Percentiles rank a stretch among this genome's conserved stretches.
Conservation (phyloP, 2,797 vertebrate species). For the Dromococcyx pavoninus region DNA sequence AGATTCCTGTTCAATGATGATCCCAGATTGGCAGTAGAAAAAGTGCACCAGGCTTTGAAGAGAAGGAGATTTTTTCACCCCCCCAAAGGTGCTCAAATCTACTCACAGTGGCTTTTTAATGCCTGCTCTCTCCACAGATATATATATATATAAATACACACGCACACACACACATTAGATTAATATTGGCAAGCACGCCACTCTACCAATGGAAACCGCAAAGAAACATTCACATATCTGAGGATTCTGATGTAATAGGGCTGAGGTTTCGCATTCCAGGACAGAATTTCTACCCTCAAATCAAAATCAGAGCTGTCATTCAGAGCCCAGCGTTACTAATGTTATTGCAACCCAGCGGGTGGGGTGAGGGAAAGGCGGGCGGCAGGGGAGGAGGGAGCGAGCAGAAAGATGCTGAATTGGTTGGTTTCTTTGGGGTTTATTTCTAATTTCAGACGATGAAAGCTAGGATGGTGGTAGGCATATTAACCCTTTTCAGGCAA, state of each 20-base stretch:
- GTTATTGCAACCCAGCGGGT: not conserved
- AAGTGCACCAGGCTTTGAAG: not conserved
- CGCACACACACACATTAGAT: not conserved
- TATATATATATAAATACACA: not conserved
- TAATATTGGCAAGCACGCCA: not conserved
- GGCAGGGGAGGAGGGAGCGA: not conserved
- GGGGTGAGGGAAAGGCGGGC: not conserved
- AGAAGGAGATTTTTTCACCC: not conserved
- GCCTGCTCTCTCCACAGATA: not conserved
- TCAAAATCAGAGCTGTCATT: slow-evolving; percentile 56
- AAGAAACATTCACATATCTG: slow-evolving; percentile 49
- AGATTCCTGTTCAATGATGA: not conserved
- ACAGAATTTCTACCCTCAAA: not conserved
- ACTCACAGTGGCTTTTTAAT: not conserved
- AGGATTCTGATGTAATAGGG: slow-evolving; percentile 64
- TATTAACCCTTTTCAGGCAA: slow-evolving; percentile 34
- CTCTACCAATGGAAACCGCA: slow-evolving; percentile 26
- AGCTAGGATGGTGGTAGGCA: not conserved
- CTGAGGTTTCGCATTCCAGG: slow-evolving; percentile 63
- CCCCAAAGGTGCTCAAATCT: not conserved
- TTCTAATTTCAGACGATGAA: not conserved
- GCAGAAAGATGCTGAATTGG: not conserved
- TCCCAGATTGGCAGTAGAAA: not conserved
- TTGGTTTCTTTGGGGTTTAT: not conserved
- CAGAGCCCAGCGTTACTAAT: not conserved